A percentile compares a stretch with the other conserved stretches of the same genome.
phyloP scores from a whole-genome alignment of 2,113 vertebrate species.

The Pyrgilauda ruficollis region DNA sequence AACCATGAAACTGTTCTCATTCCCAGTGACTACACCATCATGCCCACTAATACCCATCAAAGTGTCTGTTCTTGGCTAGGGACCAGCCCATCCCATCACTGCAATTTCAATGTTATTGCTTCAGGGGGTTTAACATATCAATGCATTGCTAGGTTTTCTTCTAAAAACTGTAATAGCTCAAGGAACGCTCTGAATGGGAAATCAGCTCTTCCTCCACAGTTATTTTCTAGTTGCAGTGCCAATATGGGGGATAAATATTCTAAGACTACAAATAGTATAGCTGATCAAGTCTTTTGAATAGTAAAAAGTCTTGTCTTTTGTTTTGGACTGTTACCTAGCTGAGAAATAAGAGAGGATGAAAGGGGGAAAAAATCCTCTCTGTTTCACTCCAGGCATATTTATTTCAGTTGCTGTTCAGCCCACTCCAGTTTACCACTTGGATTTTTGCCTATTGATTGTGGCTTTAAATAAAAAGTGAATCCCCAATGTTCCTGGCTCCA shows the following conservation, averaged over 20 bases:
- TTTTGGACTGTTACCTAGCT: background rate
- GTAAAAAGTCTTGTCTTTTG: background rate
- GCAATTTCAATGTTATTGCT: background rate
- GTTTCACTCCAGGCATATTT: background rate
- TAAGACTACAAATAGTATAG: background rate
- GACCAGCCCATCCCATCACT: background rate
- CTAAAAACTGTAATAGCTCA: background rate
- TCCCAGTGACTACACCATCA: background rate
- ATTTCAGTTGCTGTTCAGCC: background rate
- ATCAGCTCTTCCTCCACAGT: background rate
- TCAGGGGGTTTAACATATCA: background rate
- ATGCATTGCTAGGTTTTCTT: background rate
- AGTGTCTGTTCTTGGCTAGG: background rate
- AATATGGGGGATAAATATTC: background rate
- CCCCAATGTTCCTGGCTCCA: background rate
- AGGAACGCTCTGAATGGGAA: background rate
- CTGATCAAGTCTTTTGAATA: background rate
- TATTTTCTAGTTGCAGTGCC: background rate
- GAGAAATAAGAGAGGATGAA: background rate
- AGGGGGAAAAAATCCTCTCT: background rate
- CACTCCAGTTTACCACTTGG: slow-evolving; percentile 3
- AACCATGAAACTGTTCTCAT: background rate
- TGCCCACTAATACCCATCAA: background rate
- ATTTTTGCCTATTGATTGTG: slow-evolving; percentile 23
- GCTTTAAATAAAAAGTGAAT: slow-evolving; percentile 13